Evolutionary conservation across 2,888 invertebrate genomes (phyloP), one percentile per base, ranked within the genome.

Genomic region (Anthophora plumipes): DNA sequence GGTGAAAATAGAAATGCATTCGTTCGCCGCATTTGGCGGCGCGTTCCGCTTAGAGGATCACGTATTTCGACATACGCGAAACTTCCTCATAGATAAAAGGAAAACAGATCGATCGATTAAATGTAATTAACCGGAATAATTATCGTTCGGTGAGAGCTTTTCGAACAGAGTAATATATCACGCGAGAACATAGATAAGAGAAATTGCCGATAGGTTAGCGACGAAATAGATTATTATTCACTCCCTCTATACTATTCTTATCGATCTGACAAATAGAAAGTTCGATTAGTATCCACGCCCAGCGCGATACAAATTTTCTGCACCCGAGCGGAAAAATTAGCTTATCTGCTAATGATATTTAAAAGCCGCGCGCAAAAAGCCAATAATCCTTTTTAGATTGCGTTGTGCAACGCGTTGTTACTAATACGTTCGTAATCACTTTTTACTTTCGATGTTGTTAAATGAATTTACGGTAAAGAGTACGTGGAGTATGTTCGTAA

Each of bases 241-340:
- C 54, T 48, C 54, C 41, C 17, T 25, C 60, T 11, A 2, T 20
- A 9, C n/a, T 22, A 20, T 39, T 61, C 50, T 61, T 60, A 75
- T 70, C 70, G 70, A 75, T 60, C 74, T 39, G 20, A n/a, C 22
- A 22, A 46, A 25, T 75, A 25, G 74, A 60, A 60, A 69, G 74
- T 69, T 60, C 74, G 69, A 61, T 74, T 59, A 43, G 43, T 52
- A n/a, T 60, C 48, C 14, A 39, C 41, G 43, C 14, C 12, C 14
- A 14, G n/a, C 41, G 8, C 39, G 50, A 14, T n/a, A 43, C 69
- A 22, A 54, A 67, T 60, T 59, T n/a, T 69, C 25, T 43, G 25
- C 22, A 8, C 11, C 12, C 22, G 7, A 12, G n/a, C 1, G n/a
- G 8, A 43, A 60, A 41, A 54, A 54, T 31, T 2, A 17, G 14